A percentile compares a stretch with the other conserved stretches of the same genome.
Conservation (phyloP, 2,888 invertebrate species). For the Adineta ricciae region DNA sequence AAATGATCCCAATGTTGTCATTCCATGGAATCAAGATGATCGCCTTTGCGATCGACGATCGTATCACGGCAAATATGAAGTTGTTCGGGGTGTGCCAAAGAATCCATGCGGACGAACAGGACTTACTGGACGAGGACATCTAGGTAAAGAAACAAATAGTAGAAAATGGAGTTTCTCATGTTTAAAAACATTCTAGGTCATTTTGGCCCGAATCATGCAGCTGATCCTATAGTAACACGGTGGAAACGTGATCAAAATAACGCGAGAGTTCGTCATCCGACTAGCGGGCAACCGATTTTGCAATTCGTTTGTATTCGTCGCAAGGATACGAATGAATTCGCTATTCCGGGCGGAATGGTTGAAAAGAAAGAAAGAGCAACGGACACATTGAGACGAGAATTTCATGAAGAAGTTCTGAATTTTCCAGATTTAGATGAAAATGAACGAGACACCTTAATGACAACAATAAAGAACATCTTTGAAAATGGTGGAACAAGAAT, state of each 20-base stretch:
- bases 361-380: constrained; percentile 78
- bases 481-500: constrained; percentile 44
- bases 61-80: constrained; percentile 24
- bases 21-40: constrained; percentile 31
- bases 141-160: constrained; percentile 55
- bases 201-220: constrained; percentile 97
- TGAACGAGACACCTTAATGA: constrained; percentile 39
- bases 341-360: constrained; percentile 83
- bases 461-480: constrained; percentile 61
- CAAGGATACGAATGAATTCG: constrained; percentile 77
- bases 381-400: constrained; percentile 74
- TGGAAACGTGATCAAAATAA: constrained; percentile 45
- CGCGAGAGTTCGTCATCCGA: constrained; percentile 37
- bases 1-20: constrained; percentile 17
- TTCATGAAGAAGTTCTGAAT: constrained; percentile 85
- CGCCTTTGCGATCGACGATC: constrained; percentile 29
- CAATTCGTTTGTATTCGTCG: constrained; percentile 77
- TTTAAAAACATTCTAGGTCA: constrained; percentile 56
- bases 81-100: constrained; percentile 24
- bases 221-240: constrained; percentile 46
- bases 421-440: constrained; percentile 55
- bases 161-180: not conserved
- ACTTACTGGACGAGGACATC: constrained; percentile 54
- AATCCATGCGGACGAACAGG: constrained; percentile 32
- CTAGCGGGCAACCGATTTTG: constrained; percentile 59